These are phyloP conservation scores for Drosophila carrolli DNA, from an alignment of 1,140 invertebrate species.

Conservation along the genomic window DNA sequence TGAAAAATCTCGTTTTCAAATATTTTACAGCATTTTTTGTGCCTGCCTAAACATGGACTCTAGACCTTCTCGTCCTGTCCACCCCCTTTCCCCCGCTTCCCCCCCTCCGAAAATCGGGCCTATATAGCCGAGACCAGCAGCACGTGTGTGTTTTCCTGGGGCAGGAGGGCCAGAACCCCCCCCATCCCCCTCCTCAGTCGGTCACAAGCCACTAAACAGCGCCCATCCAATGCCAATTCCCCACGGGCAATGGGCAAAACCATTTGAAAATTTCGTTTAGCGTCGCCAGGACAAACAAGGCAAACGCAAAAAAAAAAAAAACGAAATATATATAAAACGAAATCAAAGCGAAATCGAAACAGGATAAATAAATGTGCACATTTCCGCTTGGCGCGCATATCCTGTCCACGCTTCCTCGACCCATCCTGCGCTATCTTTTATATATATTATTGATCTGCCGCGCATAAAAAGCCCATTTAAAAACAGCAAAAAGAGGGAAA, in stretches of 20 bases:
- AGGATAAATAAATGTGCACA: conserved; percentile 83
- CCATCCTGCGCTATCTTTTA: conserved; percentile 42
- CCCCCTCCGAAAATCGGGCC: background rate
- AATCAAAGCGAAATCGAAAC: conserved; percentile 82
- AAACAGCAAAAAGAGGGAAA: conserved; percentile 50
- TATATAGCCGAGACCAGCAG: background rate
- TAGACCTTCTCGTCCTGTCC: conserved; percentile 4
- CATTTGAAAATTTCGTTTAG: conserved; percentile 49
- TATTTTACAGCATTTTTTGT: conserved; percentile 82
- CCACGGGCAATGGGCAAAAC: conserved; percentile 31
- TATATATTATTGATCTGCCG: conserved; percentile 82
- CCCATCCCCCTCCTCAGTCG: conserved; percentile 3
- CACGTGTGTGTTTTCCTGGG: conserved; percentile 3
- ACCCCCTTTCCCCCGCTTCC: background rate
- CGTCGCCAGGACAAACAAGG: conserved; percentile 28
- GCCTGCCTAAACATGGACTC: conserved; percentile 57
- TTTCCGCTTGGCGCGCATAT: conserved; percentile 81
- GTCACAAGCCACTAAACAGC: conserved; percentile 70
- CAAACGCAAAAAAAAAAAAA: conserved; percentile 18
- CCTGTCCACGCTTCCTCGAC: conserved; percentile 75
- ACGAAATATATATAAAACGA: conserved; percentile 39
- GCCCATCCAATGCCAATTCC: conserved; percentile 19
- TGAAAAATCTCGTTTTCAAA: conserved; percentile 82
- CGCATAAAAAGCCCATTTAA: conserved; percentile 83
- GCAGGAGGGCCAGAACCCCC: background rate